Evolutionary conservation across 2,888 invertebrate species (phyloP).

Genomic region (Sceliomorpha sp.): DNA sequence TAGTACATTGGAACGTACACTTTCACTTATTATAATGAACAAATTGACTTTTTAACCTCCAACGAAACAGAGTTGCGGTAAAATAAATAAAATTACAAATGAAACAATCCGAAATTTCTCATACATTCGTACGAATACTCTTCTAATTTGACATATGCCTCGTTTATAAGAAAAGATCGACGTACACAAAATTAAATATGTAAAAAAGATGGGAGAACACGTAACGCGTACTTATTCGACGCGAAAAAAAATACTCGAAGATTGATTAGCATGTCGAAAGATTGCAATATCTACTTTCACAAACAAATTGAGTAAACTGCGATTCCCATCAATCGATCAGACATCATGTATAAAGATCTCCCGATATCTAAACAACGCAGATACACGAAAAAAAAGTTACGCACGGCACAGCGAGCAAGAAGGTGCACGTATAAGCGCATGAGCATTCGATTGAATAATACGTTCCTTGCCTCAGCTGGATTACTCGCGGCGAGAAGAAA

Average conservation of each 20-base stretch:
- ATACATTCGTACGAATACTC: no score
- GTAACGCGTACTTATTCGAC: background rate
- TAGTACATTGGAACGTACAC: no score
- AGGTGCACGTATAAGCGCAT: constrained; percentile 22
- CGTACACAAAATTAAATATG: constrained; percentile 8
- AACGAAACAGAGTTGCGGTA: no score
- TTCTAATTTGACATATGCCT: no score
- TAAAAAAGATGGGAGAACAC: constrained; percentile 11
- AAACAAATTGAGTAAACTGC: constrained; percentile 52
- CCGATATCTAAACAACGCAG: constrained; percentile 23
- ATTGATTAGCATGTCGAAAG: constrained; percentile 43
- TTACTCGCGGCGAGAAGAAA: constrained; percentile 36
- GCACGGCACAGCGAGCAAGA: constrained; percentile 18
- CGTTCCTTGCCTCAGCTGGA: constrained; percentile 4
- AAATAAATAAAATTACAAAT: no score
- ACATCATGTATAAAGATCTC: constrained; percentile 31
- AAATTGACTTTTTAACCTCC: no score
- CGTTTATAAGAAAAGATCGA: no score
- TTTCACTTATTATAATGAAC: no score
- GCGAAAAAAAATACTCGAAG: constrained; percentile 30
- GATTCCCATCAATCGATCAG: constrained; percentile 51
- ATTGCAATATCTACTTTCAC: constrained; percentile 45
- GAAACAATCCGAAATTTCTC: no score
- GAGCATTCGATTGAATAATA: constrained; percentile 31
- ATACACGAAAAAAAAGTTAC: constrained; percentile 21